Conservation (phyloP, 1,140 invertebrate genomes). For the Tachypleus tridentatus region DNA sequence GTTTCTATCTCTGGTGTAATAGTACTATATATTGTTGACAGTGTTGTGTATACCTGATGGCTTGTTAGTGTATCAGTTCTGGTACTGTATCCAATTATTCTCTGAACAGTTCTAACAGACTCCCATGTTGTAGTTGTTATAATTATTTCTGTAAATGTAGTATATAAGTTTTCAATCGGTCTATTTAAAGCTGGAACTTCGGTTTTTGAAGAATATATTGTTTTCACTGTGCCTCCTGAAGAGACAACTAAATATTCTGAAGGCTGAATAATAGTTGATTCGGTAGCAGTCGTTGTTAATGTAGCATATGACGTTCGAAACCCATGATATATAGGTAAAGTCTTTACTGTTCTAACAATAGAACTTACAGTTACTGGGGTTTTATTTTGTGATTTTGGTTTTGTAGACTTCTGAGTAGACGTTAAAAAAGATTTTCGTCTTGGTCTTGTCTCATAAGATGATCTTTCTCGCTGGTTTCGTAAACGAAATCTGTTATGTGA, state of each 20-base stretch:
- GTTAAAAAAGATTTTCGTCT: too few relatives aligned
- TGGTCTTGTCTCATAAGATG: too few relatives aligned
- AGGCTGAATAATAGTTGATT: slow-evolving; percentile 23
- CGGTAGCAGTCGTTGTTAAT: slow-evolving; percentile 26
- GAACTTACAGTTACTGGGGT: slow-evolving; percentile 24
- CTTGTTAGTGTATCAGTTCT: slow-evolving; percentile 27
- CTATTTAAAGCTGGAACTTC: slow-evolving; percentile 11
- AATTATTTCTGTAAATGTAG: slow-evolving; percentile 25
- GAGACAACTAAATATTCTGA: slow-evolving; percentile 20
- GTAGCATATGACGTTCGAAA: slow-evolving; percentile 28
- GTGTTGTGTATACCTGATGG: slow-evolving; percentile 25
- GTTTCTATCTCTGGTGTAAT: slow-evolving; percentile 15
- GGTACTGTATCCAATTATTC: slow-evolving; percentile 27
- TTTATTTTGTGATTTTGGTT: too few relatives aligned
- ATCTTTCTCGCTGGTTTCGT: too few relatives aligned
- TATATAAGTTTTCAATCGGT: background rate
- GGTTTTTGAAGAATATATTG: slow-evolving; percentile 18
- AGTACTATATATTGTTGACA: slow-evolving; percentile 20
- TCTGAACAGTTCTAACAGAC: slow-evolving; percentile 26
- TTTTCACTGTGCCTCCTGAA: slow-evolving; percentile 19
- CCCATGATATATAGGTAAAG: slow-evolving; percentile 27
- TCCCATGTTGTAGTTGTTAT: slow-evolving; percentile 25
- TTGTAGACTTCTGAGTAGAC: too few relatives aligned
- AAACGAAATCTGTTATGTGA: too few relatives aligned
- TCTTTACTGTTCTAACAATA: slow-evolving; percentile 27